Percentiles rank a stretch among this genome's conserved stretches.
These are phyloP conservation scores for Ommatoiulus sabulosus DNA, from an alignment of 2,888 invertebrate genomes.

Conservation along the genomic window DNA sequence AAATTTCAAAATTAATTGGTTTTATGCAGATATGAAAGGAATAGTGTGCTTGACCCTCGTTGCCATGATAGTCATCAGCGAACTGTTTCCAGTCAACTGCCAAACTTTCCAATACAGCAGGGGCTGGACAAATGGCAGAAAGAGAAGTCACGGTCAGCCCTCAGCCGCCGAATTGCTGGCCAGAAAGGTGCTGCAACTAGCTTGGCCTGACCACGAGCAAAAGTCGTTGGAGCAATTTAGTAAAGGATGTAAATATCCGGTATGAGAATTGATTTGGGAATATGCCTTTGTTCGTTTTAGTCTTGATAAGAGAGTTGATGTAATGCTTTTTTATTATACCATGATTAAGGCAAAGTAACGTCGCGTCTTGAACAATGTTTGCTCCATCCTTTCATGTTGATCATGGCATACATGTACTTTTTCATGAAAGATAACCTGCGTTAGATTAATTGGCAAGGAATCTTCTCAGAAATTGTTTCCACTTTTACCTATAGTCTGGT, in stretches of 20 bases:
- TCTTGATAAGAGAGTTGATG: background rate
- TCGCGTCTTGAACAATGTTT: background rate
- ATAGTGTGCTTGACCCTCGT: background rate
- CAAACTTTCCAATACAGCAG: conserved; percentile 77
- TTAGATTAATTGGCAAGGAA: too few relatives aligned
- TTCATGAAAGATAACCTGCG: background rate
- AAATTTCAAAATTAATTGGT: too few relatives aligned
- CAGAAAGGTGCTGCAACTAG: conserved; percentile 2
- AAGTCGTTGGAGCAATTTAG: background rate
- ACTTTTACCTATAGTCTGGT: too few relatives aligned
- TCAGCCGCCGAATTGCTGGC: conserved; percentile 12
- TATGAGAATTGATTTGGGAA: background rate
- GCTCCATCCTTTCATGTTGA: background rate
- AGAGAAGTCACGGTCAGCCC: conserved; percentile 55
- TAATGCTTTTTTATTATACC: background rate
- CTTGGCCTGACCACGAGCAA: background rate
- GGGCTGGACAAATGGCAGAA: conserved; percentile 82
- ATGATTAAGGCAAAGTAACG: background rate
- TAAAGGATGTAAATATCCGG: background rate
- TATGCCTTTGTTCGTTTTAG: too few relatives aligned
- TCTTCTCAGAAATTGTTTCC: too few relatives aligned
- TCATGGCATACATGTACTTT: background rate
- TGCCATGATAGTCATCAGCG: background rate
- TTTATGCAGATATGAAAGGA: background rate
- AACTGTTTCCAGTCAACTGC: background rate